Evolutionary conservation across 2,113 vertebrate species (phyloP).

Genomic region (Trogon melanurus): DNA sequence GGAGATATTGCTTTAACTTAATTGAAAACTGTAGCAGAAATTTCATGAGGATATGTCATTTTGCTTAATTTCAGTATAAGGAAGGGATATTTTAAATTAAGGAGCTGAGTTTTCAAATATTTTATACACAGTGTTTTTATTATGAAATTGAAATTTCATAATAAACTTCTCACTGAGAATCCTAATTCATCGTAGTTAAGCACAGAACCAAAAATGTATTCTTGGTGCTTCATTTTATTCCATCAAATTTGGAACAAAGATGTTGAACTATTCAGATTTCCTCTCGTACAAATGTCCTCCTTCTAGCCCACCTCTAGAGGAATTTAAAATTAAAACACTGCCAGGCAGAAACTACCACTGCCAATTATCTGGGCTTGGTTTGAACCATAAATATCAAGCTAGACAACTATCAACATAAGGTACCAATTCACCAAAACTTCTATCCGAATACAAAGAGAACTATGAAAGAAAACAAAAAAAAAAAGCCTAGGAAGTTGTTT

Average conservation of each 20-base stretch:
- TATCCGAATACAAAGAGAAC: not conserved
- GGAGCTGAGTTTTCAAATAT: not conserved
- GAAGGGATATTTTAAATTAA: conserved; percentile 5
- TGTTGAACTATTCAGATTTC: not conserved
- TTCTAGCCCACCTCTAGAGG: not conserved
- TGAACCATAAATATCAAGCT: not conserved
- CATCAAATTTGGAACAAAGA: not conserved
- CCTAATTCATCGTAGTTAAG: not conserved
- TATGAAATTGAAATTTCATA: not conserved
- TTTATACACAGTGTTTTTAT: not conserved
- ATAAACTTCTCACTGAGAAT: not conserved
- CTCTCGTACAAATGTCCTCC: not conserved
- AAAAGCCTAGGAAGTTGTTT: not conserved
- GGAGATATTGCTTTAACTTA: not conserved
- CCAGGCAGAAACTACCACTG: not conserved
- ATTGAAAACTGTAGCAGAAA: conserved; percentile 1
- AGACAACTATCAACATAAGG: not conserved
- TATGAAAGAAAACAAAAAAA: not conserved
- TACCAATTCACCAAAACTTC: not conserved
- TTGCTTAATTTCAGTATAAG: not conserved
- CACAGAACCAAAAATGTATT: not conserved
- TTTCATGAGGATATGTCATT: not conserved
- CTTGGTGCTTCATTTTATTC: not conserved
- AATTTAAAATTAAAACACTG: not conserved
- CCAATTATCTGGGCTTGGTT: not conserved